These are phyloP conservation scores for Thaumatotibia leucotreta DNA, from an alignment of 1,140 invertebrate genomes.

Conservation along the genomic window DNA sequence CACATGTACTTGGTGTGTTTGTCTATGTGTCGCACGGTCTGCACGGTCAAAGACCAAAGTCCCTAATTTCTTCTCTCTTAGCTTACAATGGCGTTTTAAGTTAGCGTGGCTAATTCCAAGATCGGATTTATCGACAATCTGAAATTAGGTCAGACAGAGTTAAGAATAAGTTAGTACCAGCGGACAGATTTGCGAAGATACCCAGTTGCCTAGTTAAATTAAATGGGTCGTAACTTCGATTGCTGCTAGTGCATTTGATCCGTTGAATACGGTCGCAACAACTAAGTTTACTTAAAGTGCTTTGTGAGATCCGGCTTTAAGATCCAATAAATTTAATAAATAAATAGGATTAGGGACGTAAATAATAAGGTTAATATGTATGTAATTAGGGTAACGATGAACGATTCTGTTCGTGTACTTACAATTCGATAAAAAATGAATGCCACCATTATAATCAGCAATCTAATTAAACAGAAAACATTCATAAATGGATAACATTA, in stretches of 20 bases:
- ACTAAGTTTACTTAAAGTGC: not conserved
- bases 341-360: not conserved
- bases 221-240: not conserved
- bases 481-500: no score
- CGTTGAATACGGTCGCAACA: not conserved
- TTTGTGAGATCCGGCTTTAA: not conserved
- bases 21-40: no score
- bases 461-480: no score
- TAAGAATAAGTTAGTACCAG: constrained; percentile 6
- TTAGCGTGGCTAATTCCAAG: not conserved
- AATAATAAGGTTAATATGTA: no score
- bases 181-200: constrained; percentile 1
- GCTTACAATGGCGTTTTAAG: not conserved
- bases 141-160: constrained; percentile 5
- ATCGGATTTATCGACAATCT: not conserved
- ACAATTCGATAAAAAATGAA: no score
- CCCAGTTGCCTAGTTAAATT: not conserved
- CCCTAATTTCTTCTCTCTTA: not conserved
- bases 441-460: no score
- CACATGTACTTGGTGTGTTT: no score
- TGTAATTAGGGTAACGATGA: no score
- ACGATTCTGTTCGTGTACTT: no score
- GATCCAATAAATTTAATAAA: not conserved
- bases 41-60: not conserved
- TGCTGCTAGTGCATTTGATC: not conserved